Evolutionary conservation across 2,888 invertebrate genomes (phyloP).

Genomic region (Coelinius sp.): DNA sequence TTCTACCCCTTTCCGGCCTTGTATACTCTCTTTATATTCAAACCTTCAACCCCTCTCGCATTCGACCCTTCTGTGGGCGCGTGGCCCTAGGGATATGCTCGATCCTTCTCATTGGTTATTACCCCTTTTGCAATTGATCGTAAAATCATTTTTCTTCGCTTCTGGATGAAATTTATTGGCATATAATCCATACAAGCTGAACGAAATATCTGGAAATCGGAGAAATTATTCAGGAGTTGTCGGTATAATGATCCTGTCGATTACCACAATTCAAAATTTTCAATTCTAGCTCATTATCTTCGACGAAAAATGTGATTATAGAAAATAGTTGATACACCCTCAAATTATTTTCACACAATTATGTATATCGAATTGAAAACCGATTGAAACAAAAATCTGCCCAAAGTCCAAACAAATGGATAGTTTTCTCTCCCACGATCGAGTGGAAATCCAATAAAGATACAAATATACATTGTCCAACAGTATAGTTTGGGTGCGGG

Average conservation of each 20-base stretch:
- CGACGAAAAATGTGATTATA: neutral
- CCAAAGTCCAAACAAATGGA: constrained; percentile 5
- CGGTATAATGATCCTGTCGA: no score
- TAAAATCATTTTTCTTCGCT: neutral
- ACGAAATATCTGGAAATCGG: no score
- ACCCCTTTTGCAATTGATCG: neutral
- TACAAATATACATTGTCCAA: constrained; percentile 16
- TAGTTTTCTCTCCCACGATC: neutral
- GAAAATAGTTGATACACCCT: neutral
- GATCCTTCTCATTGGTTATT: neutral
- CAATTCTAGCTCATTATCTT: neutral
- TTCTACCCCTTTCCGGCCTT: constrained; percentile 26
- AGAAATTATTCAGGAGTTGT: no score
- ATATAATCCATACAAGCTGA: neutral
- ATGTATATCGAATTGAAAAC: neutral
- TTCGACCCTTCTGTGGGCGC: constrained; percentile 30
- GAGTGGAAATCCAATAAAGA: constrained; percentile 14
- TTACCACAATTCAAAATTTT: no score
- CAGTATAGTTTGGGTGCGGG: constrained; percentile 7
- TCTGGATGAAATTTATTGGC: neutral
- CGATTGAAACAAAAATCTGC: neutral
- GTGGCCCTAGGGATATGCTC: constrained; percentile 18
- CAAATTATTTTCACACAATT: neutral
- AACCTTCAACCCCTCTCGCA: constrained; percentile 3
- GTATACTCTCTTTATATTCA: constrained; percentile 29